These are phyloP conservation scores for Schizotus pectinicornis DNA, from an alignment of 2,888 invertebrate species.

Conservation along the genomic window DNA sequence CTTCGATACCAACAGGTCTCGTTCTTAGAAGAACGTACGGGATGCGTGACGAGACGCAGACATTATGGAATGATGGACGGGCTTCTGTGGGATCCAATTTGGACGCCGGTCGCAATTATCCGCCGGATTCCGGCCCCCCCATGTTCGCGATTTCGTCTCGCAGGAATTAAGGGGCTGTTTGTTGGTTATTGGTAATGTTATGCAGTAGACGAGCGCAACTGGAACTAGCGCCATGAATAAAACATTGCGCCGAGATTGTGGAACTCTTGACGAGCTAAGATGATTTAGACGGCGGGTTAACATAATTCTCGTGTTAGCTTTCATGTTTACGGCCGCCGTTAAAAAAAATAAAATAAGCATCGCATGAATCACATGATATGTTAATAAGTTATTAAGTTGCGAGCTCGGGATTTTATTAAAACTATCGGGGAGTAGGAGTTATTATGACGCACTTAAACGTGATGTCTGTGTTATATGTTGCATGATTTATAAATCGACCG, in stretches of 20 bases:
- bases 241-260: slow-evolving; percentile 31
- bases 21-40: slow-evolving; percentile 25
- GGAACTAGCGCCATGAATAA: slow-evolving; percentile 29
- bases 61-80: slow-evolving; percentile 38
- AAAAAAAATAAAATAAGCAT: slow-evolving; percentile 32
- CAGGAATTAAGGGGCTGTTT: too few species aligned
- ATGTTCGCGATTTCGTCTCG: not conserved
- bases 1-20: slow-evolving; percentile 40
- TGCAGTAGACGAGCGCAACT: not conserved
- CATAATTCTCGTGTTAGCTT: slow-evolving; percentile 32
- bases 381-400: slow-evolving; percentile 33
- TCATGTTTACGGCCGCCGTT: slow-evolving; percentile 29
- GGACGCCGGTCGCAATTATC: slow-evolving; percentile 34
- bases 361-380: slow-evolving; percentile 36
- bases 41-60: slow-evolving; percentile 33
- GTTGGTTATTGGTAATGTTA: not conserved
- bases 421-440: slow-evolving; percentile 32
- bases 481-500: slow-evolving; percentile 30
- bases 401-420: slow-evolving; percentile 30
- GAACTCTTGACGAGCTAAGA: slow-evolving; percentile 26
- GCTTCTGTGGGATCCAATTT: slow-evolving; percentile 35
- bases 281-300: slow-evolving; percentile 31
- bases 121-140: slow-evolving; percentile 32
- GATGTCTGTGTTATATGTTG: slow-evolving; percentile 36
- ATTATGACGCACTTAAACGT: slow-evolving; percentile 29